Base-by-base conservation (phyloP, 2,888 invertebrate species). In the Pelosia muscerda region DNA sequence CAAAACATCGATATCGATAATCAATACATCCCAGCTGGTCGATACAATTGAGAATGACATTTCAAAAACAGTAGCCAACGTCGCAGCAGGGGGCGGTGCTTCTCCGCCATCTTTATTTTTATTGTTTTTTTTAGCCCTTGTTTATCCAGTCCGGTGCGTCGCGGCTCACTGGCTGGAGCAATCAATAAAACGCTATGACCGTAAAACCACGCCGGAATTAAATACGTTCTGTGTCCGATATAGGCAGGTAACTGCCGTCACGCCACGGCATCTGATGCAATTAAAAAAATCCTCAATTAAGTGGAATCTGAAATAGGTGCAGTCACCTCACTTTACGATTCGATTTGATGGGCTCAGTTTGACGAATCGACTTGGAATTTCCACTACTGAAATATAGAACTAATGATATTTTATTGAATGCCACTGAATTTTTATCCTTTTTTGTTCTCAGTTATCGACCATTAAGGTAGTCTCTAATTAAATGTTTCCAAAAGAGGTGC, bases 101-200 rank as follows among this genome's bases (percentile, higher is more conserved):
- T 84, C 81, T 83, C 88, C 84, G 90, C 93, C 92, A 92, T 92
- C 89, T 92, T 92, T 88, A 88, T 91, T 92, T 91, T 92, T 88
- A 86, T 89, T 89, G 84, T 86, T 88, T 91, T 91, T 92, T 90
- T 88, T 84, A 82, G 82, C 90, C 91, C 93, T 94, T 94, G 94
- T 94, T 95, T 94, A 93, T 92, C 93, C 93, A 93, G 88, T 86
- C 85, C 86, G 86, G 84, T 81, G 83, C 90, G 93, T 90, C 86
- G 85, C 91, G 93, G 90, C 88, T 92, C 81, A 94, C 84, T 92
- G 93, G 88, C 77, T 81, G 86, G 83, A 77, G 93, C 93, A 94
- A 94, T 94, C 94, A 94, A 94, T 94, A 94, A 92, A 91, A 91
- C 84, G 84, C 87, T 89, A 86, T 85, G 87, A 93, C 91, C 91